Evolutionary conservation across 2,888 invertebrate species (phyloP), one percentile per base, ranked within the genome.

Genomic region (Linnaemya tessellans): DNA sequence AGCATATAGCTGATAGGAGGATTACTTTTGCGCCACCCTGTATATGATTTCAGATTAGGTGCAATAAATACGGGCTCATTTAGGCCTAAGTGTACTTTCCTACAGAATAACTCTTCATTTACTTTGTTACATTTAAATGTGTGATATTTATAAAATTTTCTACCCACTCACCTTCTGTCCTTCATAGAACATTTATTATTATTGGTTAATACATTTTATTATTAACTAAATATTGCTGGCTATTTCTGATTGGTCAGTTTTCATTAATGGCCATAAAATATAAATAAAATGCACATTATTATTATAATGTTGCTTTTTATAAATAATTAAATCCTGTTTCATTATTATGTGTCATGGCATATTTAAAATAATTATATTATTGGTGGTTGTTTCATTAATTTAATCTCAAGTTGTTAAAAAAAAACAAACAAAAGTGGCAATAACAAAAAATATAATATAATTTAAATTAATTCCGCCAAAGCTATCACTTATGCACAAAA

Each of bases 321-420:
- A 82, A 82, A 85, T 80, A 82, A 85, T 82, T 82, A 82, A 85
- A 82, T 85, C 85, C 75, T 85, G 85, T 82, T 82, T 80, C 71
- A 80, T 85, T 85, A 82, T 81, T 85, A 85, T 82, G 79, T 82
- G 85, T 85, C 85, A 85, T 74, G 79, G 82, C 82, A 82, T 82
- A 85, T 85, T 82, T 85, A 85, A 85, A 85, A 85, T 85, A 85
- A 85, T 85, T 85, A 85, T 85, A 82, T 82, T 85, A 85, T 85
- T 85, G 75, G 75, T 67, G 79, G 82, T 75, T 85, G 58, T 77
- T 85, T 85, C 82, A 85, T 82, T 85, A 85, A 82, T 79, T 80
- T 85, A 85, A 85, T 82, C 85, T 85, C 79, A 82, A 85, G 80
- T 85, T 82, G 79, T 82, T 80, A 67, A 79, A 25, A 25, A 25